A percentile compares a stretch with the other conserved stretches of the same genome.
These are phyloP conservation scores for Lethrus apterus DNA, from an alignment of 1,140 invertebrate genomes.

Conservation along the genomic window DNA sequence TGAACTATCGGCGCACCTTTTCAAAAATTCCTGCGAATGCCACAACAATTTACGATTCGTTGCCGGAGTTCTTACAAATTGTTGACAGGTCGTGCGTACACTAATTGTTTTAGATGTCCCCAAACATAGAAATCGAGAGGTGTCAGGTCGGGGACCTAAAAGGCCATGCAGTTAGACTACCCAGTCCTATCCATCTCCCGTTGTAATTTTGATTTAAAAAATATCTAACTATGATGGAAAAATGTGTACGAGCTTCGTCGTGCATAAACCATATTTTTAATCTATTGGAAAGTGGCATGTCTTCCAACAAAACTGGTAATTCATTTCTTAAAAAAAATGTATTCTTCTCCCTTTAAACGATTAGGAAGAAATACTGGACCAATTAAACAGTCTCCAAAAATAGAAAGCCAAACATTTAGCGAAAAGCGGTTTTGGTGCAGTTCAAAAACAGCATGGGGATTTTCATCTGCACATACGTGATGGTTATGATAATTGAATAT, in stretches of 20 bases:
- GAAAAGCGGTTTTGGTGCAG: too few relatives aligned
- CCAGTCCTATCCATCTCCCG: neutral
- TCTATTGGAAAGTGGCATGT: neutral
- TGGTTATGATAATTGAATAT: too few relatives aligned
- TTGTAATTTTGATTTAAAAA: conserved; percentile 6
- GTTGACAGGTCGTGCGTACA: conserved; percentile 2
- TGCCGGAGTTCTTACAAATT: conserved; percentile 1
- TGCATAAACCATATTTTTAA: conserved; percentile 11
- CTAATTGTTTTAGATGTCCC: conserved; percentile 3
- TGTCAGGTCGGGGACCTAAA: neutral
- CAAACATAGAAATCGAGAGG: conserved; percentile 3
- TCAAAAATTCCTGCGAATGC: conserved; percentile 5
- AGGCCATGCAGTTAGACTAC: too few relatives aligned
- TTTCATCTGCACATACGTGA: too few relatives aligned
- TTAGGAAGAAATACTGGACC: too few relatives aligned
- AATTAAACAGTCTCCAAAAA: too few relatives aligned
- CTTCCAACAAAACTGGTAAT: neutral
- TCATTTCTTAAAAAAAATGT: neutral
- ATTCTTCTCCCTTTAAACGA: too few relatives aligned
- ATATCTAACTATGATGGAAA: conserved; percentile 1
- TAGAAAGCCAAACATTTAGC: too few relatives aligned
- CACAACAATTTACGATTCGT: neutral
- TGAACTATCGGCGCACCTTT: conserved; percentile 2
- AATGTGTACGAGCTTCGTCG: conserved; percentile 9
- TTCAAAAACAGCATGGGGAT: too few relatives aligned